phyloP scores from a whole-genome alignment of 2,113 vertebrate species.

The Melierax canorus region DNA sequence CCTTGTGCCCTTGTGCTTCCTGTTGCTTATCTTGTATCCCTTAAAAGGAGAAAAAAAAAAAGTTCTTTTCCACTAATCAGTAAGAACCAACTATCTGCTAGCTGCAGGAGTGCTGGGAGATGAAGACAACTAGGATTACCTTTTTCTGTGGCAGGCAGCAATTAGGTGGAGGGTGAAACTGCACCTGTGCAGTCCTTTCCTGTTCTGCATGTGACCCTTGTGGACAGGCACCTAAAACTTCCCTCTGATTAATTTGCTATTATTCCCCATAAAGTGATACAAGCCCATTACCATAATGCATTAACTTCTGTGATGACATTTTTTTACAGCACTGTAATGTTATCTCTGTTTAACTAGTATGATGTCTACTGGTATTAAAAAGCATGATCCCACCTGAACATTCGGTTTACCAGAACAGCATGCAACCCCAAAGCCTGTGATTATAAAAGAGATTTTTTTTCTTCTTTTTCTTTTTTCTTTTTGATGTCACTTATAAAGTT shows the following conservation, averaged over 20 bases:
- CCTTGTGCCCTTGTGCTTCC: neutral
- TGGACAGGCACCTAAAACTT: neutral
- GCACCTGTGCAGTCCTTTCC: neutral
- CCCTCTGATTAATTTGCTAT: neutral
- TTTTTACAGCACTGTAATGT: neutral
- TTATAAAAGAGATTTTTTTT: neutral
- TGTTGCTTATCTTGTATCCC: slow-evolving; percentile 18
- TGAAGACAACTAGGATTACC: neutral
- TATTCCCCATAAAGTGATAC: neutral
- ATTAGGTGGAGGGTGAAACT: neutral
- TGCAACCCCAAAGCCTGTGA: neutral
- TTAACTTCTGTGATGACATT: neutral
- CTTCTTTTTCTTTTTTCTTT: neutral
- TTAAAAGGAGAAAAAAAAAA: neutral
- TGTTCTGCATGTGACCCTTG: rapidly evolving
- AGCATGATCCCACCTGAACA: neutral
- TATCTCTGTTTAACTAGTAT: neutral
- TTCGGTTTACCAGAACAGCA: neutral
- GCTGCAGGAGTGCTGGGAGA: neutral
- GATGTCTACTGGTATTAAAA: neutral
- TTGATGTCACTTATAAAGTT: slow-evolving; percentile 11
- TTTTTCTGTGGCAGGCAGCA: neutral
- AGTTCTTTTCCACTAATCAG: neutral
- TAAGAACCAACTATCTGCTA: slow-evolving; percentile 21
- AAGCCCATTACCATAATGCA: neutral